Percentiles rank a stretch among this genome's conserved stretches.
phyloP scores from a whole-genome alignment of 53 echinoderm and acorn worm species.

The Glandiceps talaboti region DNA sequence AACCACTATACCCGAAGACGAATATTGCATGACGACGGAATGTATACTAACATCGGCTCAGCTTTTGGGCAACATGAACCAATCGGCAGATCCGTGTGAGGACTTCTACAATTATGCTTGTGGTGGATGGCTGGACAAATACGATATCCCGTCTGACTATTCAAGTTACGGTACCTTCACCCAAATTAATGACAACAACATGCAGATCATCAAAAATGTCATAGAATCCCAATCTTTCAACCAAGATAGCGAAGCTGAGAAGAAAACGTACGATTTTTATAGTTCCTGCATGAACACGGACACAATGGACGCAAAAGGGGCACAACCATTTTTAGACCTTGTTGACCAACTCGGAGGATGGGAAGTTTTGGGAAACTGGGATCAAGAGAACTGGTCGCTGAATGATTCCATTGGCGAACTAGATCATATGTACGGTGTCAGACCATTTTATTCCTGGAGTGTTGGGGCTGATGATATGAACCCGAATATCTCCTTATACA shows the following conservation, averaged over 20 bases:
- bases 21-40: neutral
- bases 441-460: neutral
- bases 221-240: neutral
- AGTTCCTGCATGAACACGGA: neutral
- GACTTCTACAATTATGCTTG: slow-evolving; percentile 31
- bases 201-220: neutral
- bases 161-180: neutral
- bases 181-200: neutral
- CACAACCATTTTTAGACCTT: neutral
- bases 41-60: neutral
- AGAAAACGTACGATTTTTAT: neutral
- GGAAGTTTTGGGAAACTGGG: neutral
- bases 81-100: slow-evolving; percentile 16
- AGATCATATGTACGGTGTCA: neutral
- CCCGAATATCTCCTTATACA: neutral
- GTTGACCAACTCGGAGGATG: neutral
- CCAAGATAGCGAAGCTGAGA: neutral
- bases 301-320: neutral
- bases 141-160: slow-evolving; percentile 6
- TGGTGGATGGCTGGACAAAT: slow-evolving; percentile 25
- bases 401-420: neutral
- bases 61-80: slow-evolving; percentile 5
- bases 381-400: neutral
- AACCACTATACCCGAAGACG: neutral
- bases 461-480: neutral